Conservation (phyloP, 1,140 invertebrate genomes). For the Drosophila busckii region DNA sequence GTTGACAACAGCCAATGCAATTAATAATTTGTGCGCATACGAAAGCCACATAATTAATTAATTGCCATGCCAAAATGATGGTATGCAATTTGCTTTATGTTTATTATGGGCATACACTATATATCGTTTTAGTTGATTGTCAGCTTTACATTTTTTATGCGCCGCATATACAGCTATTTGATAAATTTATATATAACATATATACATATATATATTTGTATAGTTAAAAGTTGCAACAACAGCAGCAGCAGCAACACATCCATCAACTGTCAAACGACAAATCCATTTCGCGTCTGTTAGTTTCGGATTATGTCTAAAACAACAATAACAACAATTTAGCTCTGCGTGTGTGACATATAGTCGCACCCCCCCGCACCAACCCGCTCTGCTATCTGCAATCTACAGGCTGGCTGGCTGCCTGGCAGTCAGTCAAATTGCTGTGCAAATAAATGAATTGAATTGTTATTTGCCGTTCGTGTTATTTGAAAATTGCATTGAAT, state of each 20-base stretch:
- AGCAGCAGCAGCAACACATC: slow-evolving; percentile 38
- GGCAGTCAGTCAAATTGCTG: slow-evolving; percentile 36
- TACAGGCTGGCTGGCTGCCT: slow-evolving; percentile 36
- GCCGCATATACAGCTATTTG: no score
- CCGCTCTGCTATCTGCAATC: no score
- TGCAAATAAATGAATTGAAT: slow-evolving; percentile 68
- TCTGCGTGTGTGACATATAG: no score
- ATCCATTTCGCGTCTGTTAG: slow-evolving; percentile 60
- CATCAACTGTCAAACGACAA: slow-evolving; percentile 67
- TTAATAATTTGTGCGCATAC: slow-evolving; percentile 17
- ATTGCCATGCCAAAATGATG: slow-evolving; percentile 41
- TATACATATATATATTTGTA: not conserved
- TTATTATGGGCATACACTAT: slow-evolving; percentile 1
- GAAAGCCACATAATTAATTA: slow-evolving; percentile 53
- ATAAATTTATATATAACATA: slow-evolving; percentile 29
- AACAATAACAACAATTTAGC: slow-evolving; percentile 26
- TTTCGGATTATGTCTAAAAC: slow-evolving; percentile 57
- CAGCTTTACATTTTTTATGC: slow-evolving; percentile 4
- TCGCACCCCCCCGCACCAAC: no score
- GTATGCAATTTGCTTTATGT: slow-evolving; percentile 29
- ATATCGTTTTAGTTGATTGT: slow-evolving; percentile 5
- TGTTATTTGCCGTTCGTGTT: slow-evolving; percentile 65
- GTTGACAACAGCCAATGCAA: slow-evolving; percentile 9
- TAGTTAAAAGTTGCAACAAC: slow-evolving; percentile 8
- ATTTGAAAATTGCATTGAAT: slow-evolving; percentile 53